These are phyloP conservation scores for Lepilemur septentrionalis DNA, from an alignment of 2,797 vertebrate genomes.

Conservation along the genomic window DNA sequence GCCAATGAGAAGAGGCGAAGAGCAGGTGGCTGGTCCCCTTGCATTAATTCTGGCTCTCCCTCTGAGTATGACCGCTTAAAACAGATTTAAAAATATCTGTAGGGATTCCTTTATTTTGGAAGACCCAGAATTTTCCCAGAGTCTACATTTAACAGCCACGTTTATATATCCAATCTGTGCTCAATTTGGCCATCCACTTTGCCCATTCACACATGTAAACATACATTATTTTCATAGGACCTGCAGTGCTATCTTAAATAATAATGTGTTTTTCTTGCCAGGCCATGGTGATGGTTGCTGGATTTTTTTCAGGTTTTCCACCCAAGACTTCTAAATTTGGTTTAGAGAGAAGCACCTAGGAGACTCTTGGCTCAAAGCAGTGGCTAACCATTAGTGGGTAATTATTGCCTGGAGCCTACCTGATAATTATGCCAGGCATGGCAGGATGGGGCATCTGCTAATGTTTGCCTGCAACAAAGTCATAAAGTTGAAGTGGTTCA, in stretches of 20 bases:
- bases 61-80: not conserved
- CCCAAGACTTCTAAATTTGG: not conserved
- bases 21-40: not conserved
- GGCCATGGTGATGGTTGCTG: not conserved
- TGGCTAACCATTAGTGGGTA: not conserved
- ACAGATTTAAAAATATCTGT: constrained; percentile 22
- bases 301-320: constrained; percentile 1
- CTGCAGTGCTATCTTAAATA: constrained; percentile 38
- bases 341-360: not conserved
- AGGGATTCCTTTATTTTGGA: constrained; percentile 32
- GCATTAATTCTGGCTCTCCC: not conserved
- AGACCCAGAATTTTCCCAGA: not conserved
- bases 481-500: not conserved
- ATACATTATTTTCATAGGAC: constrained; percentile 56
- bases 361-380: constrained; percentile 19
- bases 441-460: not conserved
- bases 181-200: not conserved
- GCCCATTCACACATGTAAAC: not conserved
- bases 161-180: constrained; percentile 28
- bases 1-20: not conserved
- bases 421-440: not conserved
- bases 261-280: constrained; percentile 69
- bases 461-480: not conserved
- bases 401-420: not conserved
- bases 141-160: constrained; percentile 23